Conservation (phyloP, 2,888 invertebrate species). For the Odontocerum albicorne region DNA sequence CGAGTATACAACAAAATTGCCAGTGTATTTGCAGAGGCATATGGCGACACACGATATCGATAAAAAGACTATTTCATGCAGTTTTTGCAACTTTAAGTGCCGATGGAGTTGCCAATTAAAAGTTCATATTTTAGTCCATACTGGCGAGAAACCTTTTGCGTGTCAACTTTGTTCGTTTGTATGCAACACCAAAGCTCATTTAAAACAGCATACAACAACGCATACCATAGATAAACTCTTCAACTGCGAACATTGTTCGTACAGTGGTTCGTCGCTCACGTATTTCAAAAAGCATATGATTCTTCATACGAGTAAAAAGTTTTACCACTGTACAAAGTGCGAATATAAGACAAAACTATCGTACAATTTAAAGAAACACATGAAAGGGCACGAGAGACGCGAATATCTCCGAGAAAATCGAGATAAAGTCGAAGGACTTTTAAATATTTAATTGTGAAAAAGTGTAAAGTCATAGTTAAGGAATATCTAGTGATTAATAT, state of each 20-base stretch:
- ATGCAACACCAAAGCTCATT: conserved; percentile 8
- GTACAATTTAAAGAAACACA: conserved; percentile 5
- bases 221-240: neutral
- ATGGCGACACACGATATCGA: neutral
- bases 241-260: neutral
- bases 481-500: too few relatives aligned
- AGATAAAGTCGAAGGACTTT: neutral
- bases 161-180: neutral
- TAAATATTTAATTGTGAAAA: too few relatives aligned
- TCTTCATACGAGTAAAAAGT: neutral
- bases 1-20: neutral
- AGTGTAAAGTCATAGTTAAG: too few relatives aligned
- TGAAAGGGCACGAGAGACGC: neutral
- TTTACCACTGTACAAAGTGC: conserved; percentile 1
- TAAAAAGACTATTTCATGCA: neutral
- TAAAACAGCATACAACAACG: neutral
- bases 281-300: conserved; percentile 2
- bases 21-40: neutral
- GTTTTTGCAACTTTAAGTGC: neutral
- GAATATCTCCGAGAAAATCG: neutral
- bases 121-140: conserved; percentile 1
- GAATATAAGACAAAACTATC: conserved; percentile 1
- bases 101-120: conserved; percentile 6
- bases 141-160: conserved; percentile 1
- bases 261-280: neutral